Evolutionary conservation across 2,113 vertebrate genomes (phyloP), one percentile per base, ranked within the genome.

Genomic region (Heterotis niloticus): DNA sequence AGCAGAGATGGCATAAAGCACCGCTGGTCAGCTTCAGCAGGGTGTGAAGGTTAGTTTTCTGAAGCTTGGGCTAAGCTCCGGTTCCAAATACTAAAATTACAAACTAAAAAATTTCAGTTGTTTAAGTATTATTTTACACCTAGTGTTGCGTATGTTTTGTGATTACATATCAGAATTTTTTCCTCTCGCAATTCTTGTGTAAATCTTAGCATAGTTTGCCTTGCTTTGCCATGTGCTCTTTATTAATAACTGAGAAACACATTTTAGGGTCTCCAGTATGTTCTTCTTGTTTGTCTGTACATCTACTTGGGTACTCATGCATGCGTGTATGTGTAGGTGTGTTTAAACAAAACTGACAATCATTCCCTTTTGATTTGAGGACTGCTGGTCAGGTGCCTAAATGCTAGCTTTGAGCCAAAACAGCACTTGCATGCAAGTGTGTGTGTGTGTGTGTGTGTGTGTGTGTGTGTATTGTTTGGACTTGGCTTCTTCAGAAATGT

Each of bases 1-100:
- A 44, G 73, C 64, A 71, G 70, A 75, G 24, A 77, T 72, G 44
- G 74, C 54, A 69, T 81, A 79, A 78, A 28, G 57, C n/a, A 18
- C n/a, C 77, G 71, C 67, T 82, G 79, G 78, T 85, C 24, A 64
- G 62, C 81, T 54, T 77, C 78, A 56, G 65, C 11, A 16, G 52
- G n/a, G 11, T 34, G 20, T 18, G 9, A 78, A 69, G 29, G 14
- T 44, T 52, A n/a, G 44, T 54, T 20, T 11, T 54, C 16, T 52
- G 20, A 10, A 4, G n/a, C 24, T 44, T n/a, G 7, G 29, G 34
- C 16, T 18, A 51, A 18, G 34, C 2, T 77, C 62, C 44, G 16
- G 10, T 20, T 77, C 54, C 65, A 64, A 54, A n/a, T n/a, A n/a
- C n/a, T n/a, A n/a, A n/a, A n/a, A n/a, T n/a, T n/a, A n/a, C n/a